phyloP scores from a whole-genome alignment of 2,888 invertebrate genomes.

The Eretmocerus hayati region DNA sequence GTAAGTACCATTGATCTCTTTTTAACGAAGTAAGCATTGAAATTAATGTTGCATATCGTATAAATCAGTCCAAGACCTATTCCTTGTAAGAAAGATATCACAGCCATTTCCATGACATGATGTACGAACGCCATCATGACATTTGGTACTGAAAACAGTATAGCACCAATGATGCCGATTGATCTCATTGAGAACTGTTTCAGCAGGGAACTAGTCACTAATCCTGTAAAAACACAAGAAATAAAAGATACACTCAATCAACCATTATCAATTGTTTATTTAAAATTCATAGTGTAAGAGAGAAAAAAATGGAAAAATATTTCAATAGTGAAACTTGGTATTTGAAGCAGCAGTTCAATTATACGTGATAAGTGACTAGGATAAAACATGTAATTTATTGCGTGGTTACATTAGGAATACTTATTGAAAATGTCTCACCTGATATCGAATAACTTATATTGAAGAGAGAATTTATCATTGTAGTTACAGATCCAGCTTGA shows the following conservation, averaged over 20 bases:
- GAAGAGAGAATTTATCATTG: conserved; percentile 64
- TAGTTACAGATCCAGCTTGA: conserved; percentile 63
- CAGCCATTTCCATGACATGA: conserved; percentile 56
- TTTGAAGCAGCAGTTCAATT: too few relatives aligned
- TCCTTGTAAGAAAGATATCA: conserved; percentile 56
- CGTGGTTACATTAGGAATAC: too few relatives aligned
- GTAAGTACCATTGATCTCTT: conserved; percentile 55
- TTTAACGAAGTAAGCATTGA: conserved; percentile 67
- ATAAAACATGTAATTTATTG: too few relatives aligned
- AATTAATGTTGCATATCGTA: conserved; percentile 65
- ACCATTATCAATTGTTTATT: too few relatives aligned
- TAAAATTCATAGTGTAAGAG: too few relatives aligned
- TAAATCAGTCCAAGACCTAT: conserved; percentile 67
- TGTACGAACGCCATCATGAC: conserved; percentile 58
- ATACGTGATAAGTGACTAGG: too few relatives aligned
- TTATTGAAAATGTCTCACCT: conserved; percentile 49
- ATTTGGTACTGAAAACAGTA: conserved; percentile 58
- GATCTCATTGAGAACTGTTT: conserved; percentile 60
- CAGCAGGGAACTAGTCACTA: conserved; percentile 61
- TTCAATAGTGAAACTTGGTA: too few relatives aligned
- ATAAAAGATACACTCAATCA: too few relatives aligned
- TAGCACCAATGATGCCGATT: conserved; percentile 61
- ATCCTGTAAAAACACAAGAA: conserved; percentile 48
- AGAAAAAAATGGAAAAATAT: too few relatives aligned
- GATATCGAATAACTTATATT: conserved; percentile 58